Percentiles rank a stretch among this genome's conserved stretches.
Evolutionary conservation across 2,797 vertebrate species (phyloP).

Genomic region (Merluccius polli): DNA sequence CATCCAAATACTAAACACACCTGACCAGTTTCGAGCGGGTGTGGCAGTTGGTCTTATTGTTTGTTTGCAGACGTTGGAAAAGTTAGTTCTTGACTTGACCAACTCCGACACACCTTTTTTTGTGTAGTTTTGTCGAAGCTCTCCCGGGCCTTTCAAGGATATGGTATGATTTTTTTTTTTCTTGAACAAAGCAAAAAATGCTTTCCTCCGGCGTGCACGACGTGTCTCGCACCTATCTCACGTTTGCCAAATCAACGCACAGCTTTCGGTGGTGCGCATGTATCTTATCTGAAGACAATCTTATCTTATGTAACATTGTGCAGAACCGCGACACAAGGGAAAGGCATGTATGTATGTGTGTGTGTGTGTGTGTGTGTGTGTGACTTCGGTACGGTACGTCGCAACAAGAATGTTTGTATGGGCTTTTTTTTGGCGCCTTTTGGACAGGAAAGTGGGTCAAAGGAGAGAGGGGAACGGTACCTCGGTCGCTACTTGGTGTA

Average conservation of each 20-base stretch:
- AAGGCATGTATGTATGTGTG: not conserved
- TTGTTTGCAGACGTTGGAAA: not conserved
- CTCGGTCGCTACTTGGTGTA: no score
- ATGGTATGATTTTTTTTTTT: not conserved
- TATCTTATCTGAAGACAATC: not conserved
- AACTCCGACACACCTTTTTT: not conserved
- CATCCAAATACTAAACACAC: not conserved
- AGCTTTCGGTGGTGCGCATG: no score
- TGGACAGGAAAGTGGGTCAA: not conserved
- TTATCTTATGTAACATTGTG: no score
- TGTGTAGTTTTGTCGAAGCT: no score
- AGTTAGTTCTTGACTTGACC: not conserved
- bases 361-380: not conserved
- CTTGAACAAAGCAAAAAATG: not conserved
- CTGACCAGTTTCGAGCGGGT: not conserved
- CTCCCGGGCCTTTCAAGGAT: no score
- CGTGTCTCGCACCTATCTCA: no score
- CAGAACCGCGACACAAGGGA: not conserved
- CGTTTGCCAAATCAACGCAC: no score
- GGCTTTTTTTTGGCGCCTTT: no score
- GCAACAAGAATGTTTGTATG: not conserved
- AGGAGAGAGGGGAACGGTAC: no score
- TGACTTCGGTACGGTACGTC: not conserved
- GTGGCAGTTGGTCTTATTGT: not conserved
- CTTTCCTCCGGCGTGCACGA: not conserved